Base-by-base conservation (phyloP, 1,140 invertebrate genomes). In the Coelopa frigida region DNA sequence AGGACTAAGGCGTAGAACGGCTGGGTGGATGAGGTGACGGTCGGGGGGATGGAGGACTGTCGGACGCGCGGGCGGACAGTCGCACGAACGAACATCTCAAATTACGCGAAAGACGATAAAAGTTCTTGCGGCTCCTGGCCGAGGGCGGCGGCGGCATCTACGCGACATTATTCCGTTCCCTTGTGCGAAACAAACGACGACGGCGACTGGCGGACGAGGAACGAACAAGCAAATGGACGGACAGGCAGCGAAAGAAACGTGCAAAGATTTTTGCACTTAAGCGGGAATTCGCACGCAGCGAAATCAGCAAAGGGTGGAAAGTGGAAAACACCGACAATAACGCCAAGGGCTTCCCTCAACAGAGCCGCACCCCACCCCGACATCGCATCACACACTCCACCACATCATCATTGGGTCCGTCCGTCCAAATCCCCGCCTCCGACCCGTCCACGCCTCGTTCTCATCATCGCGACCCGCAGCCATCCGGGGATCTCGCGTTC, bases 51-150 rank as follows among this genome's bases (percentile, higher is more conserved):
- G 33, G 15, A 11, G 7, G 33, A 36, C 33, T 8, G 33, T n/a
- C 33, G 33, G 7, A 36, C 14, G 33, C 12, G 18, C 33, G 33
- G 33, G 18, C 14, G 33, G 33, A 36, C 14, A 17, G 33, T 7
- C 33, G 14, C 8, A 36, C 48, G 55, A 52, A 44, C 53, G 43
- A 50, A 49, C 42, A 49, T 49, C 61, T 64, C 61, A 49, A 64
- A 64, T 64, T 64, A 64, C 50, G 44, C 36, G 44, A 43, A 56
- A 50, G 46, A 45, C 42, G 18, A 49, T 21, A 50, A 27, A 52
- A 49, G 36, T 39, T 38, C 35, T 32, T 18, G 5, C 27, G 22
- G 41, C 41, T 11, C 40, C 17, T 43, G 27, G 22, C 32, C 29
- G 22, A 11, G 36, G 22, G 11, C 31, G 7, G 22, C 17, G 22